Conservation (phyloP, 2,797 vertebrate genomes). For the Sardinella longiceps region DNA sequence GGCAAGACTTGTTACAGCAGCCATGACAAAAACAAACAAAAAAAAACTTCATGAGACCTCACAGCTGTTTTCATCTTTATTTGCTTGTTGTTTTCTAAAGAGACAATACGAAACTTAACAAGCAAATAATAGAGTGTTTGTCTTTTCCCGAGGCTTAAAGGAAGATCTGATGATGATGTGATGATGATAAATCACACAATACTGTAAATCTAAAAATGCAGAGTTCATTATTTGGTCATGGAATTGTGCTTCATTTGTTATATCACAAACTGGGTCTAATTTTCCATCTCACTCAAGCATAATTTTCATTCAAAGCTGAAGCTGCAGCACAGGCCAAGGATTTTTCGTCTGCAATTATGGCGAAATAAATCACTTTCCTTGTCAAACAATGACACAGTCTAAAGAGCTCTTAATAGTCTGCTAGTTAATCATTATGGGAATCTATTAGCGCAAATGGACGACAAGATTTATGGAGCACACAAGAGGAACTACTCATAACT, state of each 20-base stretch:
- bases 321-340: background rate
- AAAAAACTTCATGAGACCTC: background rate
- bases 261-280: background rate
- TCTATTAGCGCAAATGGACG: background rate
- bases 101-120: background rate
- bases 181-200: background rate
- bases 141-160: background rate
- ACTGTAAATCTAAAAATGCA: background rate
- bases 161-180: background rate
- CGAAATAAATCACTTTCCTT: constrained; percentile 19
- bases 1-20: background rate
- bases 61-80: background rate
- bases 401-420: constrained; percentile 22
- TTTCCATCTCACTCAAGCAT: background rate
- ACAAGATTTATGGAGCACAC: constrained; percentile 18
- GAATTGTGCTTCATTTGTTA: background rate
- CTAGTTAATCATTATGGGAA: constrained; percentile 22
- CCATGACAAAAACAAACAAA: background rate
- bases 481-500: constrained; percentile 12
- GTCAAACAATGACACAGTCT: constrained; percentile 22
- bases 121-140: background rate
- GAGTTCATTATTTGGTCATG: background rate
- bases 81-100: background rate
- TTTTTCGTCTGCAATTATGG: constrained; percentile 13
- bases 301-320: background rate